Evolutionary conservation across 2,797 vertebrate species (phyloP).

Genomic region (Emydoidea blandingii): DNA sequence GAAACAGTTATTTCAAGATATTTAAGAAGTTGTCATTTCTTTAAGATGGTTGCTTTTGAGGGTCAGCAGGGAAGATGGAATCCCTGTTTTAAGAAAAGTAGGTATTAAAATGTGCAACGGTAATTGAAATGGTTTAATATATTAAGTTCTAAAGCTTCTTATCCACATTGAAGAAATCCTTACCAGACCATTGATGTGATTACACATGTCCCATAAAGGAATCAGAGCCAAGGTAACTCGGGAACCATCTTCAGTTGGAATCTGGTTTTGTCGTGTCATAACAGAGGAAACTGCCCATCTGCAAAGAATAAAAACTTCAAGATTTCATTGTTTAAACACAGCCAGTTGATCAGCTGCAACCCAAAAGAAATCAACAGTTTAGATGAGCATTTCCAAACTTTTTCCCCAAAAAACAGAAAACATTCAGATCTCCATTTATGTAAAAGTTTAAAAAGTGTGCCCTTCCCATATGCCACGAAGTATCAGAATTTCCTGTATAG

Average conservation of each 20-base stretch:
- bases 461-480: not conserved
- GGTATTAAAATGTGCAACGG: conserved; percentile 15
- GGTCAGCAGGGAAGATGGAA: not conserved
- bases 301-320: conserved; percentile 4
- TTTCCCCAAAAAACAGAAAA: not conserved
- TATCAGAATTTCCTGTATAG: not conserved
- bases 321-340: not conserved
- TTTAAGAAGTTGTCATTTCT: conserved; percentile 3
- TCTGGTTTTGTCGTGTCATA: conserved; percentile 99
- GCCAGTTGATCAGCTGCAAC: rapidly evolving
- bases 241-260: conserved; percentile 97
- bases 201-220: conserved; percentile 99
- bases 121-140: conserved; percentile 4
- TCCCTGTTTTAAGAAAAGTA: not conserved
- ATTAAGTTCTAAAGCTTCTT: not conserved
- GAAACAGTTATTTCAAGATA: not conserved
- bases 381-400: not conserved
- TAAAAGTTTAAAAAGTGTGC: not conserved
- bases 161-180: conserved; percentile 55
- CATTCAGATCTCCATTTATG: not conserved
- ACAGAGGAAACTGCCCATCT: conserved; percentile 99
- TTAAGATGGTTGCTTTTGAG: not conserved
- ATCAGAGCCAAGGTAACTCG: conserved; percentile 96
- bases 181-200: conserved; percentile 98
- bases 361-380: not conserved